A percentile compares a stretch with the other conserved stretches of the same genome.
Conservation (phyloP, 2,797 vertebrate genomes). For the Chaunax sp. region DNA sequence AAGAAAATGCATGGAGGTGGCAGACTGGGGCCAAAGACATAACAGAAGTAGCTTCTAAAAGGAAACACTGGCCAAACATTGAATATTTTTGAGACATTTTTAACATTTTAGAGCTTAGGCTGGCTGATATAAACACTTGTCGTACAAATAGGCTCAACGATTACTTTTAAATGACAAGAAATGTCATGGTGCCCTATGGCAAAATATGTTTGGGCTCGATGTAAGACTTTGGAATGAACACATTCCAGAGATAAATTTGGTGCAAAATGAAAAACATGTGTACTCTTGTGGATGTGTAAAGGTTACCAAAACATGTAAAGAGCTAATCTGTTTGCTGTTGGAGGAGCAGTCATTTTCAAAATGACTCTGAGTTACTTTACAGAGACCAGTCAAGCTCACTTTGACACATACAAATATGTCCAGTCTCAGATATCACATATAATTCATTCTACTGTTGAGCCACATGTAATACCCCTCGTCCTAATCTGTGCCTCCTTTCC, state of each 20-base stretch:
- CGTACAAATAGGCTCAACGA: too few species aligned
- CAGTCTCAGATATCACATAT: constrained; percentile 43
- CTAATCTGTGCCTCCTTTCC: not conserved
- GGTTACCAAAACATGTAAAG: constrained; percentile 12
- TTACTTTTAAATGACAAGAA: not conserved
- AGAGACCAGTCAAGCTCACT: constrained; percentile 31
- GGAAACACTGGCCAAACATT: constrained; percentile 1
- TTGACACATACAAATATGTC: constrained; percentile 21
- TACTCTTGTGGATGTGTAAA: not conserved
- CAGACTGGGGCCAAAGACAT: constrained; percentile 3
- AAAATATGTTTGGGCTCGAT: not conserved
- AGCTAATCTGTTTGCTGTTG: constrained; percentile 26
- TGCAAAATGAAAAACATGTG: too few species aligned
- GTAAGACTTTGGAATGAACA: too few species aligned
- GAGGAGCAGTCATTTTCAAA: constrained; percentile 33
- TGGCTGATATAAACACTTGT: too few species aligned
- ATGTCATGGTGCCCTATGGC: not conserved
- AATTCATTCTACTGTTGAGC: constrained; percentile 38
- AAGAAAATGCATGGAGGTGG: not conserved
- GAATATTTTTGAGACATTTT: not conserved
- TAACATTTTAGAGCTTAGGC: not conserved
- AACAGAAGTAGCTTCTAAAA: constrained; percentile 2
- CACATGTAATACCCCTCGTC: constrained; percentile 16
- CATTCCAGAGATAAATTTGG: too few species aligned
- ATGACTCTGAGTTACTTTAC: constrained; percentile 34